Percentiles rank a stretch among this genome's conserved stretches.
These are phyloP conservation scores for Lysandra bellargus DNA, from an alignment of 2,888 invertebrate genomes.

Conservation along the genomic window DNA sequence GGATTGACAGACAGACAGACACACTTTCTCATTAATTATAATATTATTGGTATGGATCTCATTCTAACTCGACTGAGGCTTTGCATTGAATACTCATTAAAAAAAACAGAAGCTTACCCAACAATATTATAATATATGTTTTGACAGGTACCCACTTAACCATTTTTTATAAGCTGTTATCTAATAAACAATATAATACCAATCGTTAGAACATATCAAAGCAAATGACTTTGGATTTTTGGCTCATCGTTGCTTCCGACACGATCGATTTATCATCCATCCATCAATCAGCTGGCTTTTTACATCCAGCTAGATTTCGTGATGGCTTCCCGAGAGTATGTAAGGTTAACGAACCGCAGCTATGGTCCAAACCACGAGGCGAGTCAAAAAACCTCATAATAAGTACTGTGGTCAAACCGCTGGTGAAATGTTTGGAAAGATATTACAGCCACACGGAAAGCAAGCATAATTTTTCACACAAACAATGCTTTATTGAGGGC, in stretches of 20 bases:
- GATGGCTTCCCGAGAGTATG: not conserved
- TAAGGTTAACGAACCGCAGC: not conserved
- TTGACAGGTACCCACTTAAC: not conserved
- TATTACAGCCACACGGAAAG: not conserved
- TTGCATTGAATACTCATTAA: not conserved
- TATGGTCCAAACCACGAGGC: not conserved
- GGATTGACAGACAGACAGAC: no score
- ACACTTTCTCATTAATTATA: no score
- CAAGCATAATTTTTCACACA: not conserved
- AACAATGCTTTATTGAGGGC: not conserved
- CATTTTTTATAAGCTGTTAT: not conserved
- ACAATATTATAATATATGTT: not conserved
- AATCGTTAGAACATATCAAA: constrained; percentile 13
- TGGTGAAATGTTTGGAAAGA: not conserved
- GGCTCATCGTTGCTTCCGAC: constrained; percentile 21
- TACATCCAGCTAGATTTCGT: constrained; percentile 26
- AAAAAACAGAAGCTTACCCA: not conserved
- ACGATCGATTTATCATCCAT: constrained; percentile 19
- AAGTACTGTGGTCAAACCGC: no score
- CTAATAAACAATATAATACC: not conserved
- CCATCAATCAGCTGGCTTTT: constrained; percentile 22
- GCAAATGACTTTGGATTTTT: constrained; percentile 14
- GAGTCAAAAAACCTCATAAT: no score
- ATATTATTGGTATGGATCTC: no score
- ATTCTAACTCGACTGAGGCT: no score